phyloP scores from a whole-genome alignment of 2,888 invertebrate genomes.

The Ashinkailepas kermadecensis region DNA sequence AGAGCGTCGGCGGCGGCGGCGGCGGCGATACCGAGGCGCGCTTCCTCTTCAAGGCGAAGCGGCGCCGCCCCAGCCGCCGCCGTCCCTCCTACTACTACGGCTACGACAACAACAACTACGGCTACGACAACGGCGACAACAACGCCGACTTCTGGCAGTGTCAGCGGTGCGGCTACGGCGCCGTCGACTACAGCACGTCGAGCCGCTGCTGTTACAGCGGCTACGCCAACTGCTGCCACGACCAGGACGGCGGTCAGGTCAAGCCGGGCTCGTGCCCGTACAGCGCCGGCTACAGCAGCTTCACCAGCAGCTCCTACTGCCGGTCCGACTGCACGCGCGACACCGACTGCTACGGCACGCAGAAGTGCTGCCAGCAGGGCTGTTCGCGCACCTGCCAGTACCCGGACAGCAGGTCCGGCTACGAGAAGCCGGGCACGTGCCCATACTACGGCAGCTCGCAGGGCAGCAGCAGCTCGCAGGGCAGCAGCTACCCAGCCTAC shows the following conservation, averaged over 20 bases:
- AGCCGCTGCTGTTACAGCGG: neutral
- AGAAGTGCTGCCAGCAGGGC: conserved; percentile 1
- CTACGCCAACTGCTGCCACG: neutral
- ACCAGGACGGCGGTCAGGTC: neutral
- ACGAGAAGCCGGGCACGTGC: conserved; percentile 3
- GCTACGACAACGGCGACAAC: neutral
- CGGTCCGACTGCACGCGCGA: neutral
- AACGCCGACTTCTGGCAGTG: neutral
- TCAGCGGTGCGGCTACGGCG: neutral
- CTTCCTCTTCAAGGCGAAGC: conserved; percentile 3
- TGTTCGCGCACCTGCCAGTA: conserved; percentile 8
- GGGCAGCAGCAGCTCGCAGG: neutral
- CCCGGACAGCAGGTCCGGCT: neutral
- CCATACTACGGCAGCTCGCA: neutral
- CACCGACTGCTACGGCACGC: conserved; percentile 7
- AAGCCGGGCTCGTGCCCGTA: neutral
- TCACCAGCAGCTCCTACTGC: neutral
- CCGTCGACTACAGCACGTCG: conserved; percentile 2
- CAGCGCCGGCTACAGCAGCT: neutral
- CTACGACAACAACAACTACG: neutral
- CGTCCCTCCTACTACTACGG: neutral
- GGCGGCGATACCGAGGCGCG: neutral
- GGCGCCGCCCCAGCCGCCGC: neutral
- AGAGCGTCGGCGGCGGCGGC: neutral
- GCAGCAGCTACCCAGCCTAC: neutral